Base-by-base conservation (phyloP, 2,113 vertebrate species). In the Chamaetylas fuelleborni region DNA sequence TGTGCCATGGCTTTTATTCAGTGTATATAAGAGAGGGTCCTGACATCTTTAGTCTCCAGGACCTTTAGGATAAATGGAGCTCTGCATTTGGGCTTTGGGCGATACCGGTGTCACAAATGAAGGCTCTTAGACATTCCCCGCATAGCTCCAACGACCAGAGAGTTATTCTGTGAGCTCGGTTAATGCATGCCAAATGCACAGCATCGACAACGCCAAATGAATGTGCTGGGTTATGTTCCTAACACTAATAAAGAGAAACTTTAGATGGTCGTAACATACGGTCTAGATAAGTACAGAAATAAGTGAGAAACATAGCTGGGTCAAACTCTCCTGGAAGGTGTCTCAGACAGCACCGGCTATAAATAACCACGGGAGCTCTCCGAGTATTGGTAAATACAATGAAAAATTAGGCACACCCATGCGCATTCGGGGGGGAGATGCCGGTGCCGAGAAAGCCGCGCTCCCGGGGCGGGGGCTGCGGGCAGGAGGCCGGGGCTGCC, bases 1-100 rank as follows among this genome's bases (percentile, higher is more conserved):
- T 98, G 98, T 98, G 98, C 98, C 98, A 97, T 97, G 96, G 98
- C 98, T 97, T 98, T 98, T 98, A 98, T 98, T 97, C 97, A 95
- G 98, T 97, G 97, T 95, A 33, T 96, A 93, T 84, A 95, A 96
- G 96, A 94, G 88, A 66, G 86, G 93, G 91, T 91, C 90, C 77
- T 90, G 94, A 93, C 93, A 94, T 71, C 94, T 93, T 76, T 93
- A 94, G 88, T 95, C 93, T 82, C 61, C 79, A 64, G 92, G 93
- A 94, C 95, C 93, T 96, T 91, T 80, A 93, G 91, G 96, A 90
- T 93, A 90, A 96, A 96, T 83, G 91, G 82, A 94, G 88, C 85
- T 88, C 92, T 48, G 90, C 65, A 12, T 72, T 40, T 67, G 93
- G 84, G 96, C 78, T 91, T 62, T 50, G 79, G 93, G 95, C 79